Conservation (phyloP, 2,113 vertebrate genomes). For the Poeciliopsis turrubarensis region DNA sequence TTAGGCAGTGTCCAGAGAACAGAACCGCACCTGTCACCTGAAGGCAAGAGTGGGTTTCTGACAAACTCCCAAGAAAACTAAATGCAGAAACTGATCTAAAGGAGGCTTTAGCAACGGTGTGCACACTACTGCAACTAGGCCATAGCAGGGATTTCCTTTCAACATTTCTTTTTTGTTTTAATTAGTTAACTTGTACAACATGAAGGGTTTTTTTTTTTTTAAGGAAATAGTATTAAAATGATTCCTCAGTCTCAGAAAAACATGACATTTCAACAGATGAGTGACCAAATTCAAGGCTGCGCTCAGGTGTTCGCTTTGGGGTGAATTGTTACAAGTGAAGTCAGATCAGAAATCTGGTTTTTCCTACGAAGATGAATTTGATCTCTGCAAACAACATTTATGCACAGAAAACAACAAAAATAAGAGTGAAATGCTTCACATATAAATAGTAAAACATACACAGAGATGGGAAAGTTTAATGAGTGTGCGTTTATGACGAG, state of each 20-base stretch:
- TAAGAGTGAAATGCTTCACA: constrained; percentile 15
- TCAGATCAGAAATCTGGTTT: background rate
- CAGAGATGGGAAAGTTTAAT: background rate
- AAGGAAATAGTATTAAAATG: too few species aligned
- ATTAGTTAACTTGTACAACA: too few species aligned
- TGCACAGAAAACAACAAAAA: background rate
- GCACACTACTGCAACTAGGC: too few species aligned
- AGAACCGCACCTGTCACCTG: background rate
- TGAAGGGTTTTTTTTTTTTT: too few species aligned
- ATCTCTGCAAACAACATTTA: background rate
- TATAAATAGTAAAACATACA: background rate
- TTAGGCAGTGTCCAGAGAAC: too few species aligned
- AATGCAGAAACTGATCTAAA: background rate
- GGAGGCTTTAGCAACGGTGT: background rate
- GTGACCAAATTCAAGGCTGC: too few species aligned
- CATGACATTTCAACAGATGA: too few species aligned
- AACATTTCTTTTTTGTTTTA: too few species aligned
- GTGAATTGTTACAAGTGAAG: too few species aligned
- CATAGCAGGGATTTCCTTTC: background rate
- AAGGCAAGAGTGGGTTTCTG: background rate
- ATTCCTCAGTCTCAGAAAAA: too few species aligned
- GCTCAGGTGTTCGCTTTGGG: too few species aligned
- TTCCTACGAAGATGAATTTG: background rate
- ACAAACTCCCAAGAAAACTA: background rate
- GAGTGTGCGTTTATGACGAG: constrained; percentile 36